These are phyloP conservation scores for Harpegnathos saltator DNA, from an alignment of 1,140 invertebrate species.

Conservation along the genomic window DNA sequence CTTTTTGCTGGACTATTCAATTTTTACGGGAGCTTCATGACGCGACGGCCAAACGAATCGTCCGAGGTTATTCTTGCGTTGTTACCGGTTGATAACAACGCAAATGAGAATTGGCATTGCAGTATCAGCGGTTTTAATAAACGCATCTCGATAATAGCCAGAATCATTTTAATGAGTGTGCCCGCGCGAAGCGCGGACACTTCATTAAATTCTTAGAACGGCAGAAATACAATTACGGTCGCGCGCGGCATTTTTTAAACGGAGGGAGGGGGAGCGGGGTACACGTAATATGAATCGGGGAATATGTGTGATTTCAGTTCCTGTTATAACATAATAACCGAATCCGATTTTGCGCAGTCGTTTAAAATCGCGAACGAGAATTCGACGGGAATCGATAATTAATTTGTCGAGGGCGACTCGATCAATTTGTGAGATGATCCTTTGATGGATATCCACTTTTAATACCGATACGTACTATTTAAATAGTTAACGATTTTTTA, in stretches of 20 bases:
- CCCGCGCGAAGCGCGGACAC: not conserved
- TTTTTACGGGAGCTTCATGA: slow-evolving; percentile 2
- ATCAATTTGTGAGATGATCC: slow-evolving; percentile 12
- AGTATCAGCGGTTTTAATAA: slow-evolving; percentile 17
- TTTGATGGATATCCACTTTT: not conserved
- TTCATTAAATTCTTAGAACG: slow-evolving; percentile 46
- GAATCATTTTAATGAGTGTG: slow-evolving; percentile 39
- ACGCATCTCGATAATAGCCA: slow-evolving; percentile 24
- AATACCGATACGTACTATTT: too few species aligned
- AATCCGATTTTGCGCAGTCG: not conserved
- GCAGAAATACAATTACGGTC: slow-evolving; percentile 20
- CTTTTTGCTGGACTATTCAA: slow-evolving; percentile 3
- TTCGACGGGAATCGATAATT: slow-evolving; percentile 14
- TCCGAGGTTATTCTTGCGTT: not conserved
- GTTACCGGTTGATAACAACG: not conserved
- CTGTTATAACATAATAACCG: not conserved
- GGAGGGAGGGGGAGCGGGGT: too few species aligned
- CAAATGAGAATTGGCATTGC: not conserved
- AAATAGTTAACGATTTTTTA: too few species aligned
- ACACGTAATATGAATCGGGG: not conserved
- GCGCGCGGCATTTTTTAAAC: too few species aligned
- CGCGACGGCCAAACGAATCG: not conserved
- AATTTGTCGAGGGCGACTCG: not conserved
- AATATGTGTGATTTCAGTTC: not conserved
- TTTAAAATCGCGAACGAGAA: slow-evolving; percentile 8